Conservation (phyloP, 2,888 invertebrate species). For the Eupithecia tripunctaria region DNA sequence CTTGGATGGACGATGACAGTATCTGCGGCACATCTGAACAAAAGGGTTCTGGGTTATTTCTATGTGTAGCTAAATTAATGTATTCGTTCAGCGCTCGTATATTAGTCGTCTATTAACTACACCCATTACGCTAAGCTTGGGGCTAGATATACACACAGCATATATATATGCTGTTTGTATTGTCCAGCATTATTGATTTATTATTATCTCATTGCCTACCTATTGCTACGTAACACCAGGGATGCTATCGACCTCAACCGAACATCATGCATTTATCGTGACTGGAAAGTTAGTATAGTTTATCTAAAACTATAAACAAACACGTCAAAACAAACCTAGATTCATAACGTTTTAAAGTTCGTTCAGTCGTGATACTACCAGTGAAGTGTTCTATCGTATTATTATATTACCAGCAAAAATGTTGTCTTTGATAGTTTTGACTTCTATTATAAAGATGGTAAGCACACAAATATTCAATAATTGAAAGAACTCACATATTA, state of each 20-base stretch:
- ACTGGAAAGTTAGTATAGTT: conserved; percentile 6
- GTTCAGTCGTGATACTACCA: conserved; percentile 22
- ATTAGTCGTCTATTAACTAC: too few species aligned
- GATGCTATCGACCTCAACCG: conserved; percentile 18
- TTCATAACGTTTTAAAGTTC: neutral
- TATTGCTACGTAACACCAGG: neutral
- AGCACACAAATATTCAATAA: neutral
- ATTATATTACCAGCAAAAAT: conserved; percentile 12
- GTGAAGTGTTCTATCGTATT: conserved; percentile 14
- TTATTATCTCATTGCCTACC: neutral
- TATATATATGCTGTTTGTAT: too few species aligned
- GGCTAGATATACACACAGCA: too few species aligned
- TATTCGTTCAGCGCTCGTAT: too few species aligned
- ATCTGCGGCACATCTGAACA: too few species aligned
- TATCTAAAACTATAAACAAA: conserved; percentile 25
- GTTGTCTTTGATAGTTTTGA: conserved; percentile 31
- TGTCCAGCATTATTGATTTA: too few species aligned
- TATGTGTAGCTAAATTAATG: too few species aligned
- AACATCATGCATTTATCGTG: conserved; percentile 14
- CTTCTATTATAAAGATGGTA: conserved; percentile 36
- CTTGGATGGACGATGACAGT: neutral
- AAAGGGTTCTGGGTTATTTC: too few species aligned
- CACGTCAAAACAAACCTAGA: conserved; percentile 25
- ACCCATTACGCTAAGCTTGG: too few species aligned
- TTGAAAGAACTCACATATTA: neutral